A percentile compares a stretch with the other conserved stretches of the same genome.
These are phyloP conservation scores for Hybos culiciformis DNA, from an alignment of 2,888 invertebrate genomes.

Conservation along the genomic window DNA sequence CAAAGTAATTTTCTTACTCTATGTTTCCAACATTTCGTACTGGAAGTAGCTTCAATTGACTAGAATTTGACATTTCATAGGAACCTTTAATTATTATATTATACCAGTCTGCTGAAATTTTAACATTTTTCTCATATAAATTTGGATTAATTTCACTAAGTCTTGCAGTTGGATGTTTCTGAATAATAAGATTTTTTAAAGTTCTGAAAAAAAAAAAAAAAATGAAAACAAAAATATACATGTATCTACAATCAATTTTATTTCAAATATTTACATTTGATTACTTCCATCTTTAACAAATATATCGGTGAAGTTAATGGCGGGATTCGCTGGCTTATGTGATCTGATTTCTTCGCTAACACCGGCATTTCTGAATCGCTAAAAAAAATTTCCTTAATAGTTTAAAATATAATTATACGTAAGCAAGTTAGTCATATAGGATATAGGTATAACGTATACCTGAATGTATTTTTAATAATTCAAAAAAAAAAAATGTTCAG, in stretches of 20 bases:
- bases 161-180: slow-evolving; percentile 8
- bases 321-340: background rate
- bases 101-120: slow-evolving; percentile 11
- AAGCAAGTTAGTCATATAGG: no score
- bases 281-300: slow-evolving; percentile 8
- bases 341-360: slow-evolving; percentile 8
- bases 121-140: slow-evolving; percentile 10
- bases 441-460: no score
- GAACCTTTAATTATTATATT: slow-evolving; percentile 8
- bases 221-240: background rate
- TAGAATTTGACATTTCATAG: slow-evolving; percentile 12
- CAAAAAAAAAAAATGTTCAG: no score
- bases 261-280: slow-evolving; percentile 7
- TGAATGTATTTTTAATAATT: no score
- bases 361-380: slow-evolving; percentile 14
- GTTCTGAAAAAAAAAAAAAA: slow-evolving; percentile 2
- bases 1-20: slow-evolving; percentile 4
- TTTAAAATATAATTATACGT: no score
- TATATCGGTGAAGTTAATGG: slow-evolving; percentile 8
- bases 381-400: no score
- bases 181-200: slow-evolving; percentile 10
- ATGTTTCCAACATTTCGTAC: slow-evolving; percentile 9
- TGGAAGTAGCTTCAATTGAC: slow-evolving; percentile 12
- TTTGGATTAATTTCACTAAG: slow-evolving; percentile 10
- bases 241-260: background rate